Percentiles rank a stretch among this genome's conserved stretches.
Conservation (phyloP, 2,113 vertebrate genomes). For the Oncorhynchus tshawytscha region DNA sequence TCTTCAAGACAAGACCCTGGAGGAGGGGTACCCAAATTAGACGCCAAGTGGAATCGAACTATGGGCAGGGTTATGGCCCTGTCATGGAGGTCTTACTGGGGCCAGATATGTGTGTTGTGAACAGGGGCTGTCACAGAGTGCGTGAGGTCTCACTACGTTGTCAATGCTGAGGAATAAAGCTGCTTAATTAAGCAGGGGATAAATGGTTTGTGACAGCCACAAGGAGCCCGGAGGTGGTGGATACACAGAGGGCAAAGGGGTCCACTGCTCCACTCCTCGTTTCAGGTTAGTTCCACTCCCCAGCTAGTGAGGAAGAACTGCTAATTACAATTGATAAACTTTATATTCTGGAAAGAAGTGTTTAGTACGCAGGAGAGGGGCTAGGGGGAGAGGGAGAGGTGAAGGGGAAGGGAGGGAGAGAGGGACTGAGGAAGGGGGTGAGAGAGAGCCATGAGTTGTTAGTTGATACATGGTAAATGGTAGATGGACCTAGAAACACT, state of each 20-base stretch:
- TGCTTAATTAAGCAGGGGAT: conserved; percentile 42
- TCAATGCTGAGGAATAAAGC: conserved; percentile 23
- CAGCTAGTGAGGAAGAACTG: no score
- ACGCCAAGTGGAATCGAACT: conserved; percentile 22
- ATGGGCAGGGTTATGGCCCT: conserved; percentile 39
- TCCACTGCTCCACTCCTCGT: background rate
- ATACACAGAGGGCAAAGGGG: background rate
- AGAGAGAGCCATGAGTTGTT: no score
- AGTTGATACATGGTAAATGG: no score
- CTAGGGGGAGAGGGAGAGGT: no score
- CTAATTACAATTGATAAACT: no score
- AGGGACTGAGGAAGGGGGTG: no score
- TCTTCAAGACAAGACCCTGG: conserved; percentile 15
- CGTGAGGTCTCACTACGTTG: conserved; percentile 11
- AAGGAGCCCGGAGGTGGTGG: conserved; percentile 16
- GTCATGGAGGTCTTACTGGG: conserved; percentile 20
- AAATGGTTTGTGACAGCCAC: conserved; percentile 26
- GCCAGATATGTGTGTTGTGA: conserved; percentile 36
- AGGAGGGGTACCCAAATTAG: conserved; percentile 44
- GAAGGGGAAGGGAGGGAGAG: no score
- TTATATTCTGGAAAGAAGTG: no score
- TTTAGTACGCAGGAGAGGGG: no score
- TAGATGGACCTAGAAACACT: no score
- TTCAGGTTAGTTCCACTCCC: no score
- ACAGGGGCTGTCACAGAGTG: conserved; percentile 25